Conservation (phyloP, 2,113 vertebrate genomes). For the Nothobranchius furzeri region DNA sequence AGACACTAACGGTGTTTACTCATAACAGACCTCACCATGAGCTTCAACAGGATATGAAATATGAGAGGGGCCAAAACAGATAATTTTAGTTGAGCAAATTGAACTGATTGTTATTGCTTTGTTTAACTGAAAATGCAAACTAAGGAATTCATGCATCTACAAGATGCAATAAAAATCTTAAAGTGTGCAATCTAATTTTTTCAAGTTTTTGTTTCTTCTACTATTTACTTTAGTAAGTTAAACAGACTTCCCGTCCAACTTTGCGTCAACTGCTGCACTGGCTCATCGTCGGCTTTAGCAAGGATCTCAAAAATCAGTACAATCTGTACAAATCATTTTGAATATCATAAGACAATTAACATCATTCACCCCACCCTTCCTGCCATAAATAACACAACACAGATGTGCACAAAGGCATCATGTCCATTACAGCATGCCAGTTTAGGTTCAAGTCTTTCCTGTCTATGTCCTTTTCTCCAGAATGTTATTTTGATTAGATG, state of each 20-base stretch:
- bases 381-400: neutral
- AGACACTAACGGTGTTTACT: slow-evolving; percentile 4
- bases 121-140: neutral
- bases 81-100: neutral
- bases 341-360: neutral
- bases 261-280: no score
- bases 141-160: neutral
- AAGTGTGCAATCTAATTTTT: neutral
- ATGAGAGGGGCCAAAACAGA: neutral
- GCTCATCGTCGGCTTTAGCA: no score
- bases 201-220: neutral
- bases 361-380: neutral
- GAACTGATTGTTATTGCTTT: no score
- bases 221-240: no score
- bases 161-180: neutral
- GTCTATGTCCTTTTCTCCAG: neutral
- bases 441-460: neutral
- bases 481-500: accelerated
- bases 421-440: neutral
- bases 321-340: no score
- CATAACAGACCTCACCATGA: slow-evolving; percentile 2
- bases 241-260: no score
- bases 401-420: neutral
- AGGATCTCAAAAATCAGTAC: no score
- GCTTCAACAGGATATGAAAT: slow-evolving; percentile 18